Base-by-base conservation (phyloP, 2,797 vertebrate genomes). In the Epinephelus malabaricus region DNA sequence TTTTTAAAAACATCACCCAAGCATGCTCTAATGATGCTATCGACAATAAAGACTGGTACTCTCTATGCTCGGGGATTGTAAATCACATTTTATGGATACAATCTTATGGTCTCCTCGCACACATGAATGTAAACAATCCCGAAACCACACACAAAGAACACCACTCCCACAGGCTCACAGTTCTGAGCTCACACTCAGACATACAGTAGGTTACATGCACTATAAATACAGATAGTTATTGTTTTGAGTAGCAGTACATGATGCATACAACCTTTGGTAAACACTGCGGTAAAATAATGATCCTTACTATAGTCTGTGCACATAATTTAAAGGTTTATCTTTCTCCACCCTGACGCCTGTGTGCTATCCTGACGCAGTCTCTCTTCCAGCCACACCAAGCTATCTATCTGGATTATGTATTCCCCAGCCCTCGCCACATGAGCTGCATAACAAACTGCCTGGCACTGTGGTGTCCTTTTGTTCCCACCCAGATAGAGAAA, bases 321-420 rank as follows among this genome's bases (percentile, higher is more conserved):
- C 77, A 81, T 81, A 7, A 70, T 84, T 84, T 71, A 38, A 76
- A 63, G 59, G 59, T 83, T 90, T 76, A 81, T 91, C 81, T 88
- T 69, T 79, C 79, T 40, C 63, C 69, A 34, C 74, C 79, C 79
- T 80, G 80, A 73, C 34, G 76, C 69, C 73, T 76, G 59, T 73
- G 58, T 74, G 63, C 60, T 84, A 43, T 58, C 73, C 85, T 91
- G 91, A 87, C 73, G 83, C 91, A 92, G 83, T 81, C 81, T 72
- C 68, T 63, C 72, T 55, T 30, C 73, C 75, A 73, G 76, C 82
- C 70, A 81, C 84, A 84, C 84, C 76, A 77, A 83, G 83, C 79
- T 82, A 79, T 94, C 82, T 86, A 88, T 92, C 79, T 88, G 83
- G 89, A 94, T 93, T 83, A 93, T 93, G 84, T 88, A 92, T 89